phyloP scores from a whole-genome alignment of 2,888 invertebrate genomes.

The Cryptocephalus primarius region DNA sequence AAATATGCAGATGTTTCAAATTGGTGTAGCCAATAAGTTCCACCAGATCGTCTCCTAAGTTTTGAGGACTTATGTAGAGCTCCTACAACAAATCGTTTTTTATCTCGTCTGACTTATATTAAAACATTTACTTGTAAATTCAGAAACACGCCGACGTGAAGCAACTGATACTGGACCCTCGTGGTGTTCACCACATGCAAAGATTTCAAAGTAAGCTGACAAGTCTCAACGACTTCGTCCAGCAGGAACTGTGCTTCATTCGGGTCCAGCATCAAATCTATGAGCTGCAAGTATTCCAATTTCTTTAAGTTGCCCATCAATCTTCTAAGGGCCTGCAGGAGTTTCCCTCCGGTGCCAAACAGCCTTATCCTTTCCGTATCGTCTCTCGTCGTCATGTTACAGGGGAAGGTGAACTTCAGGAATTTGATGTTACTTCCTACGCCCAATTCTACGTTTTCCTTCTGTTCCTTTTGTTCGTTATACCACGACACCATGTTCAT shows the following conservation, averaged over 20 bases:
- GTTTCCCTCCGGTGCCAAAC: slow-evolving; percentile 56
- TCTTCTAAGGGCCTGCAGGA: slow-evolving; percentile 44
- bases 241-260: slow-evolving; percentile 59
- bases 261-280: slow-evolving; percentile 64
- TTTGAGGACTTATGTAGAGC: slow-evolving; percentile 59
- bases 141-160: slow-evolving; percentile 66
- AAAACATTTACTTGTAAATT: slow-evolving; percentile 39
- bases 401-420: slow-evolving; percentile 62
- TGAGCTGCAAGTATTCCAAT: slow-evolving; percentile 53
- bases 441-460: slow-evolving; percentile 30
- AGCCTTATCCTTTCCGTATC: slow-evolving; percentile 51
- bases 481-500: slow-evolving; percentile 72
- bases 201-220: slow-evolving; percentile 49
- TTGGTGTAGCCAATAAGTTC: slow-evolving; percentile 53
- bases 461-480: slow-evolving; percentile 43
- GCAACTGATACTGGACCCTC: slow-evolving; percentile 53
- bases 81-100: slow-evolving; percentile 35
- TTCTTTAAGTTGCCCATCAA: slow-evolving; percentile 55
- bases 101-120: background rate
- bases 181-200: slow-evolving; percentile 67
- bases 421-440: slow-evolving; percentile 48
- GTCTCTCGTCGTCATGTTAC: slow-evolving; percentile 54
- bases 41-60: slow-evolving; percentile 61
- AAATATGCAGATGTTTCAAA: slow-evolving; percentile 55
- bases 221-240: slow-evolving; percentile 57